Evolutionary conservation across 2,797 vertebrate genomes (phyloP), one percentile per base, ranked within the genome.

Genomic region (Melanotaenia parkinsoni): DNA sequence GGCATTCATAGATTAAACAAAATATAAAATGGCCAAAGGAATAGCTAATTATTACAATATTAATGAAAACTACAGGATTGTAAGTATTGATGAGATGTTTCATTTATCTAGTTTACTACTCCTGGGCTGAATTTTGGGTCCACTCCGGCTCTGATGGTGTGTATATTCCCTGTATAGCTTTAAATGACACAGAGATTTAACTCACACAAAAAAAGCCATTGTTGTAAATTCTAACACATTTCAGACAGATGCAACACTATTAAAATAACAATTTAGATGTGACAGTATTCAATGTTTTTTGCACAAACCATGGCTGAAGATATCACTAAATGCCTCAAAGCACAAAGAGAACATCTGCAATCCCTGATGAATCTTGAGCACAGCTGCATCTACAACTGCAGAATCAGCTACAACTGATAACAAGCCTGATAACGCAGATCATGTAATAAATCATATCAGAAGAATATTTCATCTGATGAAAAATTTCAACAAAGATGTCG

Each of bases 341-440:
- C 51, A 65, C 68, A 80, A 58, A 74, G 58, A 78, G 28, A 75
- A 63, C 65, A 28, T 64, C 70, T 76, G 38, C 61, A 37, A 70
- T 85, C 86, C 86, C 84, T 54, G 76, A 83, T 86, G 88, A 67
- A 65, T 64, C 73, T 67, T 65, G 82, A 85, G 58, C 85, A 63
- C 86, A 90, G 85, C 86, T 88, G 83, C 26, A 85, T 83, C 20
- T 81, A 53, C 58, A 22, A 38, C 70, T 81, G 85, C 82, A 86
- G 54, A 58, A 81, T 86, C 89, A 89, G 83, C 78, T n/a, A 43
- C 64, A 73, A 45, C 59, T 62, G 61, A 73, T 72, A 67, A 65
- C 76, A 58, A 62, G 26, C 50, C 47, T 70, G 63, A 26, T 32
- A 40, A 26, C 13, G 32, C 56, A 35, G 45, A 65, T 45, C 26